These are phyloP conservation scores for Scomberomorus guttatus DNA, from an alignment of 2,797 vertebrate species.

Conservation along the genomic window DNA sequence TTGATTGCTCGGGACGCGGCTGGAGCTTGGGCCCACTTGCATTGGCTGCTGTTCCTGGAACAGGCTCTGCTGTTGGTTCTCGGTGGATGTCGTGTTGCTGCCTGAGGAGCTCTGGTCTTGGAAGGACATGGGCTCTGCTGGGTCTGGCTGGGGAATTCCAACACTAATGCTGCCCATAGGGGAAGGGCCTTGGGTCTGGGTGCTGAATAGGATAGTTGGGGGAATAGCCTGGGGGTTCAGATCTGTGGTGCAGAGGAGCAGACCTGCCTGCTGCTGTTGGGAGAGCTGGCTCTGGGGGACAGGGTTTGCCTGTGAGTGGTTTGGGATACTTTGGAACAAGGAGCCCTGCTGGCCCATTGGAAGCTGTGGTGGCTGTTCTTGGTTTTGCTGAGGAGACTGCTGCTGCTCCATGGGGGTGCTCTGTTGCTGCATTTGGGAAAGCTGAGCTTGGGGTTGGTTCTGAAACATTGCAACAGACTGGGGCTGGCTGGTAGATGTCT, in stretches of 20 bases:
- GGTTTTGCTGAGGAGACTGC: conserved; percentile 81
- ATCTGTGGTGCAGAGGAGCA: conserved; percentile 91
- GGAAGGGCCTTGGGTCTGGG: conserved; percentile 81
- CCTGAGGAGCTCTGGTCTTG: conserved; percentile 90
- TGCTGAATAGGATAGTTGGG: conserved; percentile 89
- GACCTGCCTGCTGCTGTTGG: conserved; percentile 85
- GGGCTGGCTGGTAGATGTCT: conserved; percentile 88
- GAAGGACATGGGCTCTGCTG: conserved; percentile 94
- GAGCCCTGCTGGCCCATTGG: conserved; percentile 79
- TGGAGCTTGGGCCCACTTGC: conserved; percentile 92
- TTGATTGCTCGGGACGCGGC: conserved; percentile 88
- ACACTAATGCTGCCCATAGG: conserved; percentile 83
- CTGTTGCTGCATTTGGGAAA: conserved; percentile 90
- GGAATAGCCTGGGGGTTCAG: conserved; percentile 87
- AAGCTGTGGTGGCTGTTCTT: conserved; percentile 76
- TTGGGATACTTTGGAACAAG: conserved; percentile 84
- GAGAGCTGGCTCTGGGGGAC: conserved; percentile 81
- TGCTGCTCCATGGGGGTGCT: conserved; percentile 88
- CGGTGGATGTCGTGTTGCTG: conserved; percentile 74
- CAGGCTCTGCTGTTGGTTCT: conserved; percentile 86
- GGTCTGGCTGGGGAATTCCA: conserved; percentile 89
- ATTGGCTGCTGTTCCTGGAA: conserved; percentile 97
- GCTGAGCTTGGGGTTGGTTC: conserved; percentile 88
- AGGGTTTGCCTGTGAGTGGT: conserved; percentile 72
- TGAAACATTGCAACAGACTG: conserved; percentile 89